Evolutionary conservation across 2,797 vertebrate genomes (phyloP).

Genomic region (Takifugu rubripes): DNA sequence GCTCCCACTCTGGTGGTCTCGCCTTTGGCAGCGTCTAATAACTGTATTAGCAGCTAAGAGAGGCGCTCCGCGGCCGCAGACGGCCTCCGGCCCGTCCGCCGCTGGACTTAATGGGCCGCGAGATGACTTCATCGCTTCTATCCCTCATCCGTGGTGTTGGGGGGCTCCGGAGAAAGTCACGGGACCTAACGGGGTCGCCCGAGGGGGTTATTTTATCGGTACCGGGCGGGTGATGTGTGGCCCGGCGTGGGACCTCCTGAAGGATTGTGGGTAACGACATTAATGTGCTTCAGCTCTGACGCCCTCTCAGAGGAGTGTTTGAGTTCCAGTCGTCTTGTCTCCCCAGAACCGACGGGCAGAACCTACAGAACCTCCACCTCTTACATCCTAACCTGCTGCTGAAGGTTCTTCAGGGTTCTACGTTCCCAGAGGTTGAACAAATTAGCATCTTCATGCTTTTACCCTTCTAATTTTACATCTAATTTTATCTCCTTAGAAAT

Average conservation of each 20-base stretch:
- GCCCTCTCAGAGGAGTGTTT: too few species aligned
- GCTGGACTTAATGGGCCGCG: constrained; percentile 49
- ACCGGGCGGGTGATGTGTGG: constrained; percentile 3
- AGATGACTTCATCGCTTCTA: constrained; percentile 50
- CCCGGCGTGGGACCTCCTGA: constrained; percentile 25
- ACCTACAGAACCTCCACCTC: neutral
- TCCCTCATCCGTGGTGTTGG: constrained; percentile 50
- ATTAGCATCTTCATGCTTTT: too few species aligned
- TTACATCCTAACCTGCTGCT: too few species aligned
- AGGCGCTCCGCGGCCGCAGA: constrained; percentile 16
- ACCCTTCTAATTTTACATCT: too few species aligned
- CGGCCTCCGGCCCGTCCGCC: constrained; percentile 4
- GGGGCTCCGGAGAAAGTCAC: constrained; percentile 56
- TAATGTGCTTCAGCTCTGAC: constrained; percentile 2
- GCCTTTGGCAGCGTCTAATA: constrained; percentile 57
- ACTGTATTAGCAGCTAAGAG: constrained; percentile 71
- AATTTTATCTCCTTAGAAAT: too few species aligned
- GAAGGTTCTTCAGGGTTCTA: too few species aligned
- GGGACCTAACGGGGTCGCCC: constrained; percentile 22
- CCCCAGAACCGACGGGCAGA: constrained; percentile 17
- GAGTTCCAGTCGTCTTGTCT: constrained; percentile 23
- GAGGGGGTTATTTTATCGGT: constrained; percentile 50
- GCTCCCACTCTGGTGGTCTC: constrained; percentile 54
- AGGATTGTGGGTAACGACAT: constrained; percentile 44
- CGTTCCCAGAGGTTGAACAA: neutral